These are phyloP conservation scores for Apus apus DNA, from an alignment of 2,113 vertebrate species.

Conservation along the genomic window DNA sequence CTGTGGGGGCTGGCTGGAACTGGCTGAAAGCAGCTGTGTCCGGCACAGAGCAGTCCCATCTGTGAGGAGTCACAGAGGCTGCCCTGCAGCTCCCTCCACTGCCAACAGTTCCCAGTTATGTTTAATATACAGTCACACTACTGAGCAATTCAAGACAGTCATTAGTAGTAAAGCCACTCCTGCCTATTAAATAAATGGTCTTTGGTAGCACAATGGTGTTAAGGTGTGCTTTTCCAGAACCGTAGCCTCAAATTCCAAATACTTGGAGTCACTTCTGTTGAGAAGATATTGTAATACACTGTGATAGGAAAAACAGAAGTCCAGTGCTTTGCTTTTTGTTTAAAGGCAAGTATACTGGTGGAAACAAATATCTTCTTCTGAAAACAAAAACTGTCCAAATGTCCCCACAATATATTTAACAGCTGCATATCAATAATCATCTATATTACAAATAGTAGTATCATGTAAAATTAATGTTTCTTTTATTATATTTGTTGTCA, in stretches of 20 bases:
- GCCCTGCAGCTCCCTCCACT: neutral
- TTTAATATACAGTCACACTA: neutral
- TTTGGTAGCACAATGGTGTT: neutral
- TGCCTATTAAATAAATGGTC: neutral
- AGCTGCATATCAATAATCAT: neutral
- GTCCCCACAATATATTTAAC: neutral
- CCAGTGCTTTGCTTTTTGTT: neutral
- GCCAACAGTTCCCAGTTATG: neutral
- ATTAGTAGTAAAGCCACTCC: neutral
- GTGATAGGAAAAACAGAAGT: neutral
- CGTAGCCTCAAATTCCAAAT: neutral
- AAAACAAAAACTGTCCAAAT: neutral
- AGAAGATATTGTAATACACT: neutral
- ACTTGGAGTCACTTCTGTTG: neutral
- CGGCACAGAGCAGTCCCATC: accelerated
- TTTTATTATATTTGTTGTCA: neutral
- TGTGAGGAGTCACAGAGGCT: neutral
- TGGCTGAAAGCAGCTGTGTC: neutral
- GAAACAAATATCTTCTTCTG: neutral
- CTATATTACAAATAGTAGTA: neutral
- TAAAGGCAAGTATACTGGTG: neutral
- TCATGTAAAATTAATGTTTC: neutral
- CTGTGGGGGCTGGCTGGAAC: accelerated
- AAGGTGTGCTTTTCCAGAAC: neutral
- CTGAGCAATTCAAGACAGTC: neutral